These are phyloP conservation scores for Moxostoma hubbsi DNA, from an alignment of 2,797 vertebrate species.

Conservation along the genomic window DNA sequence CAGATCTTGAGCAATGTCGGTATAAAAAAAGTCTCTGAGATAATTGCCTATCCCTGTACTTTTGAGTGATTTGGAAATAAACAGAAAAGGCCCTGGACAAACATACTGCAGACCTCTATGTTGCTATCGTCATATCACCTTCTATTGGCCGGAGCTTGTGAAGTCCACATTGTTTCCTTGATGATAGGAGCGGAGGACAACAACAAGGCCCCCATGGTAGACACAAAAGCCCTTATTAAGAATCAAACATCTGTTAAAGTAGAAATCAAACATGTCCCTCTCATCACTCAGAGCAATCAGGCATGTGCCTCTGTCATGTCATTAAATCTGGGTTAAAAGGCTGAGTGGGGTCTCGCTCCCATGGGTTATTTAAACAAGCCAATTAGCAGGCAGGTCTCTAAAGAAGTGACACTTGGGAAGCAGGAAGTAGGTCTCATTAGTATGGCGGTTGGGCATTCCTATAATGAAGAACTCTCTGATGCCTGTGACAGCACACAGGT, in stretches of 20 bases:
- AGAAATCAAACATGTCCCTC: constrained; percentile 31
- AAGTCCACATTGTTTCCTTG: neutral
- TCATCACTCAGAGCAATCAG: constrained; percentile 65
- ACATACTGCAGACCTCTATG: constrained; percentile 18
- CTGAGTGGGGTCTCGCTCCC: constrained; percentile 63
- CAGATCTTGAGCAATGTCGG: neutral
- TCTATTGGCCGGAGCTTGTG: no score
- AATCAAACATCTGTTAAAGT: constrained; percentile 33
- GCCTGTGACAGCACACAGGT: constrained; percentile 2
- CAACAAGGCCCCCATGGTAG: constrained; percentile 6
- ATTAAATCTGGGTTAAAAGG: constrained; percentile 69
- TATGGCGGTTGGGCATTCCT: constrained; percentile 42
- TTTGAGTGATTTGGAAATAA: no score
- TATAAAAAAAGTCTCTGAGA: neutral
- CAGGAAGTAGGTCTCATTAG: constrained; percentile 75
- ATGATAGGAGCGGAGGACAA: constrained; percentile 2
- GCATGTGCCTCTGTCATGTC: constrained; percentile 54
- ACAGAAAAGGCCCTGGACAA: neutral
- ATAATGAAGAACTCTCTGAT: constrained; percentile 26
- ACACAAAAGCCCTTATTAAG: constrained; percentile 31
- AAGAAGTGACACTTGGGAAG: constrained; percentile 66
- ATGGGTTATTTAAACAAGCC: constrained; percentile 72
- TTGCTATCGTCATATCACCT: neutral
- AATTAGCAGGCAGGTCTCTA: constrained; percentile 73
- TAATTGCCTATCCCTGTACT: neutral